These are phyloP conservation scores for Lobophora halterata DNA, from an alignment of 2,888 invertebrate species.

Conservation along the genomic window DNA sequence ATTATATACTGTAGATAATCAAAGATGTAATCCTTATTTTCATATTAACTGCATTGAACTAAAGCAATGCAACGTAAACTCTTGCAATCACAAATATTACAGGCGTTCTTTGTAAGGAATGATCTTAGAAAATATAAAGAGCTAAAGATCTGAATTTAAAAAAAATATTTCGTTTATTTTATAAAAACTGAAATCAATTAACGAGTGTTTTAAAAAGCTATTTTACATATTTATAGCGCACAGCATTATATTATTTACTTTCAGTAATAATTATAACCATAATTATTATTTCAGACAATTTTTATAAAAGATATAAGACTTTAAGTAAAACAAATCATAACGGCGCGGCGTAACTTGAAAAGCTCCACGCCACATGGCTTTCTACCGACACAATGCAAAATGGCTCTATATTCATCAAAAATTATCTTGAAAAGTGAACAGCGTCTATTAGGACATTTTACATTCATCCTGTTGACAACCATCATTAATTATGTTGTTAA, in stretches of 20 bases:
- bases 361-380: constrained; percentile 11
- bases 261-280: too few species aligned
- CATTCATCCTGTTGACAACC: constrained; percentile 45
- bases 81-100: constrained; percentile 3
- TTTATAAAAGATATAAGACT: constrained; percentile 16
- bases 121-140: too few species aligned
- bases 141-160: too few species aligned
- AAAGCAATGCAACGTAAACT: constrained; percentile 1
- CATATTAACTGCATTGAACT: too few species aligned
- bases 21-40: too few species aligned
- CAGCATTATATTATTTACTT: too few species aligned
- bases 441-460: constrained; percentile 39
- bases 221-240: too few species aligned
- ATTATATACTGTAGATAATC: too few species aligned
- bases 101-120: constrained; percentile 1
- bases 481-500: constrained; percentile 41
- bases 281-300: too few species aligned
- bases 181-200: too few species aligned
- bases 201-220: too few species aligned
- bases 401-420: constrained; percentile 35
- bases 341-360: background rate
- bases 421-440: constrained; percentile 24
- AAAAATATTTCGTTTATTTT: too few species aligned
- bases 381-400: constrained; percentile 30
- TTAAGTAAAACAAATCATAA: constrained; percentile 16